Evolutionary conservation across 2,113 vertebrate genomes (phyloP), one percentile per base, ranked within the genome.

Genomic region (Pyrgilauda ruficollis): DNA sequence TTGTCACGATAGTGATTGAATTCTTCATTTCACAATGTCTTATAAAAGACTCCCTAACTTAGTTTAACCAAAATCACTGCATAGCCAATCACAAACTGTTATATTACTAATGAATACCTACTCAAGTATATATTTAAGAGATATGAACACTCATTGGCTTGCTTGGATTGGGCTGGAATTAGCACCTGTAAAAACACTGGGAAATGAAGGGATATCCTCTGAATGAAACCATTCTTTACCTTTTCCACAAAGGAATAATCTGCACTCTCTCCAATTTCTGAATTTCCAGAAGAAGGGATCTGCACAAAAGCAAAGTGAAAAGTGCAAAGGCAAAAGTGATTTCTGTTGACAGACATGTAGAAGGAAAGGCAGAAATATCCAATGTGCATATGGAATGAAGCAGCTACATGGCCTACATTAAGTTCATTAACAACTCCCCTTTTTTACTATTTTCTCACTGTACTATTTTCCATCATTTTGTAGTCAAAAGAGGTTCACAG

Each of bases 221-320:
- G 44, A 78, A 68, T 16, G 6, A 81, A 17, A 68, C 15, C 1
- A 4, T 47, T 94, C 35, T 89, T 92, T 68, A 77, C 61, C 74
- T 87, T 93, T 86, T 93, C 69, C 68, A 92, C 64, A 94, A 58
- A 81, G 37, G 59, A 80, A 93, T 67, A 92, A 83, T 88, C 72
- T 94, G 68, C 33, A 77, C 47, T 86, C 21, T 67, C 50, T 84
- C n/a, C 74, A 84, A 6, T 92, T 92, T 82, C 80, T 84, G 78
- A 59, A 67, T 87, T 94, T 87, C 89, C 93, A 89, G 77, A 91
- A 73, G 90, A 83, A 94, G n/a, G 28, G 15, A 63, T 91, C 69
- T 84, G 77, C 69, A 92, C 52, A 89, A 93, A 94, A 94, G 84
- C 74, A 94, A 94, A 94, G 28, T 62, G 73, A 87, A 92, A 50